Evolutionary conservation across 2,113 vertebrate species (phyloP).

Genomic region (Cricetomys ansorgei): DNA sequence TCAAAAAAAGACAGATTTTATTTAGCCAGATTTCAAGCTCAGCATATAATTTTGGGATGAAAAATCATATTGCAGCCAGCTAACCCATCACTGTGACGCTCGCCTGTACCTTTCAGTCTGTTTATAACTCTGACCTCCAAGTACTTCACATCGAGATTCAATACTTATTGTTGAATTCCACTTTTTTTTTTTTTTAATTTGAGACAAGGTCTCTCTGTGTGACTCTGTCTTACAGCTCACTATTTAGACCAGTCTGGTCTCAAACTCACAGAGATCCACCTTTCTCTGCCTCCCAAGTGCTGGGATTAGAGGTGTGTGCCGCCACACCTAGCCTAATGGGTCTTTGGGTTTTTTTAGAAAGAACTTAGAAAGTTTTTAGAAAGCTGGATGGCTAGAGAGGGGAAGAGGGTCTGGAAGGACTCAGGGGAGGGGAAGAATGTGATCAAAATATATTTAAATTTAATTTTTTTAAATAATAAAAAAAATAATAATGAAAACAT

Average conservation of each 20-base stretch:
- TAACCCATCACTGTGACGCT: neutral
- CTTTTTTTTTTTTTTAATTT: too few species aligned
- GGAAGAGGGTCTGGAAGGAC: neutral
- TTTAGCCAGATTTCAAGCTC: neutral
- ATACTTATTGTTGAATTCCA: too few species aligned
- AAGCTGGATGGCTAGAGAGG: neutral
- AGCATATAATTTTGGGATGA: too few species aligned
- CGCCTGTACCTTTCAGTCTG: neutral
- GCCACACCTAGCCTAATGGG: too few species aligned
- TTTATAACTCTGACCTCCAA: neutral
- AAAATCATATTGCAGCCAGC: conserved; percentile 27
- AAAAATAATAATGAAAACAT: neutral
- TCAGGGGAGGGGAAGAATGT: neutral
- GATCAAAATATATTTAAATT: neutral
- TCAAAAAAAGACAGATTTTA: neutral
- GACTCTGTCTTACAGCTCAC: too few species aligned
- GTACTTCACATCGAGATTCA: too few species aligned
- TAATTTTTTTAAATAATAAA: neutral
- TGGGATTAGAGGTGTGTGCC: too few species aligned
- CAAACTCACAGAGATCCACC: too few species aligned
- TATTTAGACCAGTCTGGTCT: too few species aligned
- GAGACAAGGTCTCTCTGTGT: too few species aligned
- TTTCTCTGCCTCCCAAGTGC: too few species aligned
- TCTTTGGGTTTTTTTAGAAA: neutral
- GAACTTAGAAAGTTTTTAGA: too few species aligned